Percentiles rank a stretch among this genome's conserved stretches.
These are phyloP conservation scores for Nebria brevicollis DNA, from an alignment of 2,888 invertebrate genomes.

Conservation along the genomic window DNA sequence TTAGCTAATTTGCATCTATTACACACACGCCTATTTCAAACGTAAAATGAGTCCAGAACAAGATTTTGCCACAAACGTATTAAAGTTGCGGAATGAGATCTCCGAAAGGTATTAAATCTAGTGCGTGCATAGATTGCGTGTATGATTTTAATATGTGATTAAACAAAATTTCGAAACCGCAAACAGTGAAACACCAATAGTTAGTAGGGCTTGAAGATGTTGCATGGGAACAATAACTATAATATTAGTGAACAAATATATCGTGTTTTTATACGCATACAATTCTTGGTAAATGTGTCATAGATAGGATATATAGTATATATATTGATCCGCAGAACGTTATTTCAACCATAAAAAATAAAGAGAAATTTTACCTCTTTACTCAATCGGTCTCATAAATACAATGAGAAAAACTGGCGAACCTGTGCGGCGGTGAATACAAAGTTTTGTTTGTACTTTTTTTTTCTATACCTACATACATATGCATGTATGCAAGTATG, in stretches of 20 bases:
- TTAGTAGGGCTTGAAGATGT: constrained; percentile 31
- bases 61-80: too few species aligned
- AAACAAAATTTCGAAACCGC: background rate
- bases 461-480: too few species aligned
- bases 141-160: background rate
- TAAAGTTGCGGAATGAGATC: too few species aligned
- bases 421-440: background rate
- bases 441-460: background rate
- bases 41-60: too few species aligned
- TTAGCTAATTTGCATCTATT: background rate
- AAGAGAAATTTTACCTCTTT: background rate
- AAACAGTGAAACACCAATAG: constrained; percentile 15
- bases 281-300: constrained; percentile 7
- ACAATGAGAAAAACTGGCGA: background rate
- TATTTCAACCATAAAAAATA: constrained; percentile 19
- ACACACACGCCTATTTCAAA: too few species aligned
- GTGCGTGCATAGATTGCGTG: constrained; percentile 12
- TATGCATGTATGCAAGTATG: too few species aligned
- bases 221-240: constrained; percentile 13
- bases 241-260: constrained; percentile 2
- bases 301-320: constrained; percentile 1
- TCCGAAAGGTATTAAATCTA: background rate
- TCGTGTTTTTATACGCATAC: background rate
- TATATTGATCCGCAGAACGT: constrained; percentile 6
- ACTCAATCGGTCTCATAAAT: background rate